Base-by-base conservation (phyloP, 2,888 invertebrate species). In the Polymixis lichenea region DNA sequence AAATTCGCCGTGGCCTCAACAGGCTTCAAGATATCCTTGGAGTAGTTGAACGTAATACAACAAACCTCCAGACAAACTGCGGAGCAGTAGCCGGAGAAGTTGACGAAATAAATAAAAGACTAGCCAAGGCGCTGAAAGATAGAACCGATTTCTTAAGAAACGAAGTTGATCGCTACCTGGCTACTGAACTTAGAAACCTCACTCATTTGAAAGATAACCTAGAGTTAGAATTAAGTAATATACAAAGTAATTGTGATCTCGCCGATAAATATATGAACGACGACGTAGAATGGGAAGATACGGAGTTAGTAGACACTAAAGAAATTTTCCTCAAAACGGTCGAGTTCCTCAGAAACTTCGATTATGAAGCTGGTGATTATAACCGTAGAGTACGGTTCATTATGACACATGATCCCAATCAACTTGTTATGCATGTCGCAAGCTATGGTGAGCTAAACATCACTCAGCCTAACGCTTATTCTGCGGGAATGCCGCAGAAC, bases 241-340 rank as follows among this genome's bases (percentile, higher is more conserved):
- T 99, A 90, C 98, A 98, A 92, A 99, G 99, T 93, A 99, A 99
- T 95, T 99, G 99, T 96, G 99, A 99, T 94, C 97, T 99, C 91
- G 99, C 99, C 69, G 99, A 99, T 94, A 99, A 99, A 94, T 98
- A 99, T 92, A 98, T 99, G 97, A 98, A 98, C 91, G 98, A 98
- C 88, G 98, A 98, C 83, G 98, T 98, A 60, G 98, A 98, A 90
- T 99, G 99, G 98, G 99, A 99, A 89, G 98, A 99, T 90, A 98
- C 98, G 84, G 99, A 99, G 93, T 97, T 99, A 85, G 98, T 99
- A 97, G 99, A 99, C 91, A 98, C 99, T 77, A 99, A 99, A 96
- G 99, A 99, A 95, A 99, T 99, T 84, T 99, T 99, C 96, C 96
- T 99, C 38, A 99, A 99, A 94, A 99, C 99, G 25, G 98, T 99